Percentiles rank a stretch among this genome's conserved stretches.
phyloP scores from a whole-genome alignment of 2,888 invertebrate species.

The Isoperla grammatica region DNA sequence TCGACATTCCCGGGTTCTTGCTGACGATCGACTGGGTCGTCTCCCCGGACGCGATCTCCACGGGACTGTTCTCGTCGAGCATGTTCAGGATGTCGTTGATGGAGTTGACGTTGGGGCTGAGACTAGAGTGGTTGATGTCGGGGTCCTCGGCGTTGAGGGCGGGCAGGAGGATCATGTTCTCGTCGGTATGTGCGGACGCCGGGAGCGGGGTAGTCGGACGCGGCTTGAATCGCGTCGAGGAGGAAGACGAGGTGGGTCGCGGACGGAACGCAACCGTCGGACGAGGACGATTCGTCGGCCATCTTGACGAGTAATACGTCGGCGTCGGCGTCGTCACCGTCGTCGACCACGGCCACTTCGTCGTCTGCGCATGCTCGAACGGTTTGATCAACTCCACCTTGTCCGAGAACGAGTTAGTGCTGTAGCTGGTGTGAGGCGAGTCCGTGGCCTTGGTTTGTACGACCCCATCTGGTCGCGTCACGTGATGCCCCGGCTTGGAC shows the following conservation, averaged over 20 bases:
- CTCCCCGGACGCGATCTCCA: slow-evolving; percentile 9
- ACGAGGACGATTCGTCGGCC: slow-evolving; percentile 20
- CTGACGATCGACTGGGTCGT: background rate
- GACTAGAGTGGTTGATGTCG: background rate
- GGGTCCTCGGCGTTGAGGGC: slow-evolving; percentile 38
- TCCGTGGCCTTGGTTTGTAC: slow-evolving; percentile 21
- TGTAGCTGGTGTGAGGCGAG: slow-evolving; percentile 15
- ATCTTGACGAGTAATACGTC: slow-evolving; percentile 23
- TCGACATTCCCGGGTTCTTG: slow-evolving; percentile 37
- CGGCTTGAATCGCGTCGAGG: slow-evolving; percentile 28
- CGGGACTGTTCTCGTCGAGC: slow-evolving; percentile 38
- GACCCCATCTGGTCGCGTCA: slow-evolving; percentile 28
- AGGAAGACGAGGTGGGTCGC: slow-evolving; percentile 39
- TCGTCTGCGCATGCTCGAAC: background rate
- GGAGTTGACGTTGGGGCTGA: slow-evolving; percentile 38
- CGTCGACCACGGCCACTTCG: slow-evolving; percentile 3
- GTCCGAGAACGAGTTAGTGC: slow-evolving; percentile 12
- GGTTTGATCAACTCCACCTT: slow-evolving; percentile 8
- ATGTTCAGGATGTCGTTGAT: slow-evolving; percentile 47
- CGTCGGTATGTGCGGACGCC: slow-evolving; percentile 31
- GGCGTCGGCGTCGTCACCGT: slow-evolving; percentile 11
- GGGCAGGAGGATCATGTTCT: slow-evolving; percentile 30
- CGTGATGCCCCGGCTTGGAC: slow-evolving; percentile 13
- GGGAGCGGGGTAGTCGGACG: slow-evolving; percentile 42
- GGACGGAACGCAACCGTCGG: slow-evolving; percentile 42